Evolutionary conservation across 2,797 vertebrate species (phyloP).

Genomic region (Acomys russatus): DNA sequence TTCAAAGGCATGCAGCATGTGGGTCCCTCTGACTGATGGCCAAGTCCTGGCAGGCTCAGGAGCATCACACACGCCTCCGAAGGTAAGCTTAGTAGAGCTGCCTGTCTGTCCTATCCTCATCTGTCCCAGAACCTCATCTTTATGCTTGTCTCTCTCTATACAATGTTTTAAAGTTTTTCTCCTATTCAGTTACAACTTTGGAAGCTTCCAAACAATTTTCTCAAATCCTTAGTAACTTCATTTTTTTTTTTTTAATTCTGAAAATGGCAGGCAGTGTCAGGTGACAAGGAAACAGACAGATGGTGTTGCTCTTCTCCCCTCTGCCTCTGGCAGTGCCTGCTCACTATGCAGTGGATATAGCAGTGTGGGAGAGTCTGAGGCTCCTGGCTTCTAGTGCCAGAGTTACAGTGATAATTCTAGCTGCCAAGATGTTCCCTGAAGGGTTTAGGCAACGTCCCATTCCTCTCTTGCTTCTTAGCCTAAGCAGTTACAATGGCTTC

Average conservation of each 20-base stretch:
- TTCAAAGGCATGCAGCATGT: neutral
- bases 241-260: neutral
- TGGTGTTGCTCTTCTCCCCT: neutral
- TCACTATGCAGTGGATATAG: neutral
- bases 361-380: neutral
- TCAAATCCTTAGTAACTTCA: neutral
- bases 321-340: neutral
- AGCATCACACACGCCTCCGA: accelerated
- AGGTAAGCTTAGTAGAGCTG: neutral
- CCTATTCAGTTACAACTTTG: neutral
- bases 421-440: neutral
- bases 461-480: neutral
- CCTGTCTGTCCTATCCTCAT: neutral
- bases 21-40: neutral
- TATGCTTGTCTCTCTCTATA: neutral
- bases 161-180: neutral
- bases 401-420: neutral
- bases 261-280: conserved; percentile 12
- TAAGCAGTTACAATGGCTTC: neutral
- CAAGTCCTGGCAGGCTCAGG: neutral
- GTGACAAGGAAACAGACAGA: neutral
- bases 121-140: neutral
- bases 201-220: conserved; percentile 14
- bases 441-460: neutral
- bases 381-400: neutral